phyloP scores from a whole-genome alignment of 2,113 vertebrate genomes.

The Dicrurus megarhynchus region DNA sequence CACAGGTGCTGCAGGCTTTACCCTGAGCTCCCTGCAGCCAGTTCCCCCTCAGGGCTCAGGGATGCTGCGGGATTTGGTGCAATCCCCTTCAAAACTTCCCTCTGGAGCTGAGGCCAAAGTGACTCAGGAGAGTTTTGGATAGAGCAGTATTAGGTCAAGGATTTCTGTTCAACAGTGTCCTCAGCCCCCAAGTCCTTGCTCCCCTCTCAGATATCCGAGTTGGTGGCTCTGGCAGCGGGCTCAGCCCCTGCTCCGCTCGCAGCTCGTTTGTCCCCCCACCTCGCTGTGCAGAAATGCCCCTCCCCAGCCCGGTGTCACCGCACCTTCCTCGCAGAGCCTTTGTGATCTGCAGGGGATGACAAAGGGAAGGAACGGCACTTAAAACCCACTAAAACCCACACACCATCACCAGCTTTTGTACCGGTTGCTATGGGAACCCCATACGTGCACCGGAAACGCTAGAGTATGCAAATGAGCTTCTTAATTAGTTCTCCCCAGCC shows the following conservation, averaged over 20 bases:
- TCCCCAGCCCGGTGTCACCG: neutral
- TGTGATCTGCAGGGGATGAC: slow-evolving; percentile 47
- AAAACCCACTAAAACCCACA: slow-evolving; percentile 47
- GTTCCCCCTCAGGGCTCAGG: neutral
- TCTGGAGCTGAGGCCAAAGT: neutral
- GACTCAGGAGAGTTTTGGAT: neutral
- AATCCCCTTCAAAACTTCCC: neutral
- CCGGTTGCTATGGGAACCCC: slow-evolving; percentile 73
- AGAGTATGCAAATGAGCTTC: slow-evolving; percentile 67
- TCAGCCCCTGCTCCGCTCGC: neutral
- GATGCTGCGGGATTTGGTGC: neutral
- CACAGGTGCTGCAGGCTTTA: neutral
- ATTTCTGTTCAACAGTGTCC: neutral
- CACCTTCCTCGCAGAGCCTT: slow-evolving; percentile 19
- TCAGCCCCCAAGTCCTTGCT: neutral
- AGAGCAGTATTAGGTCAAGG: neutral
- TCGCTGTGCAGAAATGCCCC: neutral
- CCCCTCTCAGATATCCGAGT: accelerated
- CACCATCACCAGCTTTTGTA: slow-evolving; percentile 34
- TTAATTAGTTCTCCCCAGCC: slow-evolving; percentile 52
- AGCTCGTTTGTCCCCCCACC: neutral
- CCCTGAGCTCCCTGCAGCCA: accelerated
- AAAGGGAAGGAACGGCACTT: slow-evolving; percentile 41
- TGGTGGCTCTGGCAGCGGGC: neutral
- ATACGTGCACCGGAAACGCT: slow-evolving; percentile 50